These are phyloP conservation scores for Thysanoteuthis rhombus DNA, from an alignment of 2,888 invertebrate genomes.

Conservation along the genomic window DNA sequence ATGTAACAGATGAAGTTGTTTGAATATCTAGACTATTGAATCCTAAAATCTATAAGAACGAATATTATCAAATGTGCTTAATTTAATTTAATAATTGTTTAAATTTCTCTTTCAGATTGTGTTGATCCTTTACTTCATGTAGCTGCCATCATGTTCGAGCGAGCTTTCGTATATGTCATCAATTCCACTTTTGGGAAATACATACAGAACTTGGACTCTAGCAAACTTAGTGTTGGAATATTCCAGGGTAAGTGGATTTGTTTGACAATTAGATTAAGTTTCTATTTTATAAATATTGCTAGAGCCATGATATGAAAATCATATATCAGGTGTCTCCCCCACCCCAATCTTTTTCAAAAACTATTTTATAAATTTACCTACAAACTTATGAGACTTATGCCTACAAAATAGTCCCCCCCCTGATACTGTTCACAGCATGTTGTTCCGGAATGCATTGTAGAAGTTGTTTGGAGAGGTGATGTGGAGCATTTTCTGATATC, in stretches of 20 bases:
- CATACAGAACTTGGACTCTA: slow-evolving; percentile 83
- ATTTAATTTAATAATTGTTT: neutral
- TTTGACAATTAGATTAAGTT: neutral
- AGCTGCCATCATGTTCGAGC: slow-evolving; percentile 53
- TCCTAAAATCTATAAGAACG: neutral
- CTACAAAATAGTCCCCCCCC: no score
- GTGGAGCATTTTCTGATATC: no score
- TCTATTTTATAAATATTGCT: no score
- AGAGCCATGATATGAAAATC: no score
- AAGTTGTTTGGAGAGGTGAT: no score
- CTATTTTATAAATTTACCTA: no score
- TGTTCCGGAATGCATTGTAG: no score
- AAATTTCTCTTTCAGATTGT: neutral
- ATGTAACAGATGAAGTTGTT: neutral
- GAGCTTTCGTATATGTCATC: slow-evolving; percentile 79
- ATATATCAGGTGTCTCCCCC: no score
- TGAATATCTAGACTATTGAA: neutral
- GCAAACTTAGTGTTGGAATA: slow-evolving; percentile 84
- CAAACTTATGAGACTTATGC: no score
- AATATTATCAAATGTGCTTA: neutral
- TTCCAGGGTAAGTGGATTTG: slow-evolving; percentile 76
- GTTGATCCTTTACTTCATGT: neutral
- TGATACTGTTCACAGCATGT: no score
- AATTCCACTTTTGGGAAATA: slow-evolving; percentile 85
- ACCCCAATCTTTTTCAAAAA: neutral